Evolutionary conservation across 1,140 invertebrate species (phyloP), one percentile per base, ranked within the genome.

Genomic region (Drosophila teissieri): DNA sequence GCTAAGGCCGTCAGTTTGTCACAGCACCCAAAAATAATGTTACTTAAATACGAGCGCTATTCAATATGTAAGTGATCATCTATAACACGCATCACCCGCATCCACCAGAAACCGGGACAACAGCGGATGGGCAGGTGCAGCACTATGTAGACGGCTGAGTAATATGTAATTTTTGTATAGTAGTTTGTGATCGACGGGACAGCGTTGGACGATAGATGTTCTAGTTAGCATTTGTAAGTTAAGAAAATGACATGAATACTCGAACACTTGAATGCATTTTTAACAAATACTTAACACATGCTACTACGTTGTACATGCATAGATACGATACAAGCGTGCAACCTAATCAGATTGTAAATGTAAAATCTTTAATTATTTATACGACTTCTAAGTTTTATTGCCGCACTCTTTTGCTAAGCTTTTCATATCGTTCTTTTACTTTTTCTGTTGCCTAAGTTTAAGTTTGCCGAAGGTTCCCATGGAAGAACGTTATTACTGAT

Each of bases 391-490:
- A 56, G 63, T 67, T 83, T 60, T 52, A 72, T 76, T 80, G 83
- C 84, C 83, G 74, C 82, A 86, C 64, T 74, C 36, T 72, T 83
- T 73, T 80, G 60, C 73, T 88, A 89, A 46, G 65, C 84, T 80
- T 80, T 58, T 64, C 49, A 70, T 61, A 75, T 75, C 53, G 76
- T 64, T 83, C 56, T 72, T 53, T 60, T 49, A 73, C 44, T 55
- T 64, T 63, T 84, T 85, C 78, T 89, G 85, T 89, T 89, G 84
- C 70, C 84, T 89, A 89, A 75, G 84, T 89, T 89, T 89, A 89
- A 89, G 84, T 83, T 88, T 88, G 82, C 77, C 19, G 15, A 46
- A 46, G 61, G 19, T 37, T 36, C 19, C 51, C 1, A 10, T 27
- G 31, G 70, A 45, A 82, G 40, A 69, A 72, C 62, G 65, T 78